Evolutionary conservation across 1,140 invertebrate genomes (phyloP), one percentile per base, ranked within the genome.

Genomic region (Paraescarpia echinospica): DNA sequence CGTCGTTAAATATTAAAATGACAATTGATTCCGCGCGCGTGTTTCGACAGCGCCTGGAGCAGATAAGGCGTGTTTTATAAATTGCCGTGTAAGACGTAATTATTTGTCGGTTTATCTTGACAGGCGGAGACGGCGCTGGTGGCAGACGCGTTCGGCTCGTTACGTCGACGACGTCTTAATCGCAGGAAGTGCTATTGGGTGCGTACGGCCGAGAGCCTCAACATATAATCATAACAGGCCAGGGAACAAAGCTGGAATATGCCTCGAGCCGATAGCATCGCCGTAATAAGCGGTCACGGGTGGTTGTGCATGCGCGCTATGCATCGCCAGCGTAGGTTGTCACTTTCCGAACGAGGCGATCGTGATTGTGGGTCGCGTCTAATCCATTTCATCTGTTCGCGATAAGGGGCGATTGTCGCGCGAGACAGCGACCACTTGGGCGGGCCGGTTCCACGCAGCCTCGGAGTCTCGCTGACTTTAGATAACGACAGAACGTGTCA

Each of bases 1-100:
- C 59, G 59, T 77, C 59, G 59, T 77, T 77, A 77, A 77, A 77
- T 77, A 77, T 77, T 77, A 77, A 77, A 77, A 77, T 77, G 59
- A 77, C 59, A 77, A 77, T 77, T 77, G 59, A 77, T 77, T 77
- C 59, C 59, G 59, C 59, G 59, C 59, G 59, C 59, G 59, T 77
- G 59, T 77, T 77, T 77, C 59, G 59, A 77, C 59, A 18, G 59
- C 59, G 59, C 59, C 59, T 18, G 59, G 22, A 27, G 59, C 59
- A 77, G 59, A 77, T 77, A 77, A 77, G 59, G 59, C 59, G 59
- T 77, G 59, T 77, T 77, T 77, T 77, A 77, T 77, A 77, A 77
- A 77, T 77, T 77, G 59, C 18, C 59, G 59, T 18, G 59, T 77
- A 77, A 77, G 59, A 77, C 59, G 59, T 77, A 77, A 77, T 77